Percentiles rank a stretch among this genome's conserved stretches.
Evolutionary conservation across 2,888 invertebrate species (phyloP).

Genomic region (Poecilobothrus nobilitatus): DNA sequence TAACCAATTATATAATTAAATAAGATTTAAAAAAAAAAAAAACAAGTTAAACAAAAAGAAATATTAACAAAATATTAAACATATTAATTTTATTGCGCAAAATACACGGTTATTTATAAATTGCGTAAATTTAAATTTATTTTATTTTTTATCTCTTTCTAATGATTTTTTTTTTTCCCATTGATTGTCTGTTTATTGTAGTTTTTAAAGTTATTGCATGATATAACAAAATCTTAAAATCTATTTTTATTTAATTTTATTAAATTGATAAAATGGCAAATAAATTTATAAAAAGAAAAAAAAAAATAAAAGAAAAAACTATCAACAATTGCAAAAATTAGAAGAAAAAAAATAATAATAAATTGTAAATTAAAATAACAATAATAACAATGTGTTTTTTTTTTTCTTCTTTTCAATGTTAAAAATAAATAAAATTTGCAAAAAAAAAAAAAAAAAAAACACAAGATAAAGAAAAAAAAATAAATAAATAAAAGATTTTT

Average conservation of each 20-base stretch:
- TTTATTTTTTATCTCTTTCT: no score
- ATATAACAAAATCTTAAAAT: background rate
- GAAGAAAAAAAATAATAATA: background rate
- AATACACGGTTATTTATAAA: background rate
- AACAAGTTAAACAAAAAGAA: no score
- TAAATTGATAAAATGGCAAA: slow-evolving; percentile 1
- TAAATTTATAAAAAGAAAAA: background rate
- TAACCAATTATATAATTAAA: no score
- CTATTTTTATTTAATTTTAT: background rate
- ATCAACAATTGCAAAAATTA: no score
- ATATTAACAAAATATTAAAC: background rate
- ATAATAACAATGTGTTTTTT: background rate
- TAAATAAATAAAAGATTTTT: background rate
- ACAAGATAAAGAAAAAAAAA: background rate
- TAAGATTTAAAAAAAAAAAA: no score
- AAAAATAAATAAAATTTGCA: slow-evolving; percentile 1
- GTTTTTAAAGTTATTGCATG: background rate
- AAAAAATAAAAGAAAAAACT: background rate
- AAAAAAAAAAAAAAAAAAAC: background rate
- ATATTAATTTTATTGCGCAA: background rate
- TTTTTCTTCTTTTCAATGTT: background rate
- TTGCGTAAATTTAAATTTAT: background rate
- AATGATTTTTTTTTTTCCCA: no score
- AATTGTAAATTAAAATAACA: slow-evolving; percentile 3
- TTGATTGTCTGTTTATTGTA: no score